Evolutionary conservation across 2,113 vertebrate genomes (phyloP).

Genomic region (Laticauda colubrina): DNA sequence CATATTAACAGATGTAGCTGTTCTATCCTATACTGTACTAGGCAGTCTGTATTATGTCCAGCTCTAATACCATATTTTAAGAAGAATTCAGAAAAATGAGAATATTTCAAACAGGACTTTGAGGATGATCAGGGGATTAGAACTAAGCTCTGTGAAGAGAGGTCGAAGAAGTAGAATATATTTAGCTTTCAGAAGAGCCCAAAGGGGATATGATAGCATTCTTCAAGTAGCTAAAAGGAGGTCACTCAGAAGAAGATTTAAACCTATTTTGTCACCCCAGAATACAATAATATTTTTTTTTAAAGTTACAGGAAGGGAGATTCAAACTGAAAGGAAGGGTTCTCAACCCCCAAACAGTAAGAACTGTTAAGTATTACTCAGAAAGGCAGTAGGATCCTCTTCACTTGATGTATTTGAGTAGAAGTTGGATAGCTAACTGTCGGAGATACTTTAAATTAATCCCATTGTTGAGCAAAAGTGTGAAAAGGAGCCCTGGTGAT

Average conservation of each 20-base stretch:
- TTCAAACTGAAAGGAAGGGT: neutral
- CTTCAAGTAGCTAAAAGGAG: neutral
- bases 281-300: neutral
- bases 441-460: neutral
- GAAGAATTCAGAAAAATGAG: neutral
- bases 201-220: neutral
- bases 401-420: neutral
- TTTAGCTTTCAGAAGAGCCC: neutral
- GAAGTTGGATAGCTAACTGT: neutral
- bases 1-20: neutral
- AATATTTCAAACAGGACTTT: neutral
- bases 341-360: neutral
- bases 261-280: neutral
- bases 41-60: neutral
- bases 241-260: neutral
- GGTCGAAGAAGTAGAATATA: neutral
- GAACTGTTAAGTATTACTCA: neutral
- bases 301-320: neutral
- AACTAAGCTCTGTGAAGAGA: neutral
- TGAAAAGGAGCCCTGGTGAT: neutral
- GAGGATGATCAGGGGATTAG: neutral
- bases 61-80: neutral
- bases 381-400: neutral
- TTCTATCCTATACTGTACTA: neutral
- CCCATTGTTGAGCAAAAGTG: neutral